phyloP scores from a whole-genome alignment of 2,113 vertebrate genomes.

The Myotis brandtii region DNA sequence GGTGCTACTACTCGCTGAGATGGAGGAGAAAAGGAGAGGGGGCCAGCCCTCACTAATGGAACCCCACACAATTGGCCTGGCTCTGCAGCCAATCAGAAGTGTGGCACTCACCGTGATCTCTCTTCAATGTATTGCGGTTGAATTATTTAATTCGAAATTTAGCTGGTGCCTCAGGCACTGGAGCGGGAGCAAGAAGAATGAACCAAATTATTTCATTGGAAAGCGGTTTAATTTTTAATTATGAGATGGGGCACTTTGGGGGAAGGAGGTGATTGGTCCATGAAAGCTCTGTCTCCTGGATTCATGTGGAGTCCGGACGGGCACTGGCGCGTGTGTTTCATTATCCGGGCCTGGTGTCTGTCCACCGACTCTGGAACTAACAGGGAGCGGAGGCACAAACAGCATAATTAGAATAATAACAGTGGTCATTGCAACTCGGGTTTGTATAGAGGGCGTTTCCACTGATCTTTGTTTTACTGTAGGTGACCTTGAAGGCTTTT shows the following conservation, averaged over 20 bases:
- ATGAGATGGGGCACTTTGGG: slow-evolving; percentile 70
- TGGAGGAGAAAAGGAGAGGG: background rate
- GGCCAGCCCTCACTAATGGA: slow-evolving; percentile 15
- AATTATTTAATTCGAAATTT: slow-evolving; percentile 84
- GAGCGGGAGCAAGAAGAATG: slow-evolving; percentile 77
- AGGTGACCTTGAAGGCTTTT: slow-evolving; percentile 30
- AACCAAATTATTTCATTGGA: slow-evolving; percentile 80
- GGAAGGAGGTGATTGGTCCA: slow-evolving; percentile 55
- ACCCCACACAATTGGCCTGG: slow-evolving; percentile 58
- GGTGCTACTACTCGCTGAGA: background rate
- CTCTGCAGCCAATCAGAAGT: slow-evolving; percentile 70
- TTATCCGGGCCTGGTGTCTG: slow-evolving; percentile 40
- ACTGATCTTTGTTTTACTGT: background rate
- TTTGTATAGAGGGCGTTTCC: background rate
- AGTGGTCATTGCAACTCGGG: background rate
- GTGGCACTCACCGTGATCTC: slow-evolving; percentile 72
- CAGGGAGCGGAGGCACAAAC: background rate
- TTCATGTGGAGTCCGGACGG: background rate
- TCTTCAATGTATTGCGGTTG: slow-evolving; percentile 81
- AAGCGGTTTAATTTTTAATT: slow-evolving; percentile 83
- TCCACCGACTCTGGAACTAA: background rate
- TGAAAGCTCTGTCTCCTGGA: slow-evolving; percentile 43
- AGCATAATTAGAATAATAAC: background rate
- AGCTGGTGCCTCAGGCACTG: slow-evolving; percentile 79
- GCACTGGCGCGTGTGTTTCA: slow-evolving; percentile 17